Conservation (phyloP, 2,113 vertebrate species). For the Malurus cyaneus region DNA sequence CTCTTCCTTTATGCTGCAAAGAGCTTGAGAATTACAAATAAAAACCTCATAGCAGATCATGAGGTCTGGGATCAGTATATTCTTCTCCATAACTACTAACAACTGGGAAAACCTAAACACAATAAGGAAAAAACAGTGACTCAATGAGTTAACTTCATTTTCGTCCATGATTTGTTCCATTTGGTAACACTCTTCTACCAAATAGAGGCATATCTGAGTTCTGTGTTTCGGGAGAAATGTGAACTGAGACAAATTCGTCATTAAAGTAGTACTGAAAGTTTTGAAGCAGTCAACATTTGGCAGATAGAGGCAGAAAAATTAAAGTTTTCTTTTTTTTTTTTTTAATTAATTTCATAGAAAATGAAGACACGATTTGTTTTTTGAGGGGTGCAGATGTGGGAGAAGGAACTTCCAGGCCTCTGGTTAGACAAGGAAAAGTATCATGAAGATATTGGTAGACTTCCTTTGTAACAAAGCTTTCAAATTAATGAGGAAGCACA, state of each 20-base stretch:
- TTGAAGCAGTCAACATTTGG: background rate
- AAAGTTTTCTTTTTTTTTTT: background rate
- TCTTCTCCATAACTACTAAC: background rate
- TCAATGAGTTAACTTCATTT: slow-evolving; percentile 14
- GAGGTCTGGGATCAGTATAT: background rate
- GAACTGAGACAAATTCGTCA: background rate
- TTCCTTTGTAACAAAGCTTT: background rate
- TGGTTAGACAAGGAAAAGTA: background rate
- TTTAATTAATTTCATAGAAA: background rate
- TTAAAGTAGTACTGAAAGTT: background rate
- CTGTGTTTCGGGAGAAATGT: background rate
- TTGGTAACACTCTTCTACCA: background rate
- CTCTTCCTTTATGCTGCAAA: background rate
- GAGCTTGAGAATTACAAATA: background rate
- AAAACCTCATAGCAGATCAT: background rate
- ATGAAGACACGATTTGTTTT: background rate
- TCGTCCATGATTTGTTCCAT: slow-evolving; percentile 33
- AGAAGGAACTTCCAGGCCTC: background rate
- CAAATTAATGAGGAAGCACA: background rate
- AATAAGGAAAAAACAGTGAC: background rate
- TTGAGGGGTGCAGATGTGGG: background rate
- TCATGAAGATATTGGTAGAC: background rate
- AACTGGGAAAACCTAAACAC: background rate
- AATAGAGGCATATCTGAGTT: background rate
- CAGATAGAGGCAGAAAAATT: background rate